phyloP scores from a whole-genome alignment of 2,113 vertebrate species.

The Sander lucioperca region DNA sequence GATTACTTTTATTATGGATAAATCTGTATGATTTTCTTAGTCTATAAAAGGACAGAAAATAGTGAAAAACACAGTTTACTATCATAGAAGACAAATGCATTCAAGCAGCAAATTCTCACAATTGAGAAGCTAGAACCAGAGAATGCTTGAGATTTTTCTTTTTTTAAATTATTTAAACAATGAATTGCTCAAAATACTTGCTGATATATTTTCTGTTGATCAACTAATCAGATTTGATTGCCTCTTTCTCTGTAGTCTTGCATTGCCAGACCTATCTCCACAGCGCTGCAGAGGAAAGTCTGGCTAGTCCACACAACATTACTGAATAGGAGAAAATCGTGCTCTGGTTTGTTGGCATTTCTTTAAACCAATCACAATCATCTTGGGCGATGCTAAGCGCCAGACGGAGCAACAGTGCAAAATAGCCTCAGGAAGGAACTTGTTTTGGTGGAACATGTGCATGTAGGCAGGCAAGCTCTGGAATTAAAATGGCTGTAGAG shows the following conservation, averaged over 20 bases:
- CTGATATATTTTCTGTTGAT: background rate
- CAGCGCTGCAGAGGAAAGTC: too few species aligned
- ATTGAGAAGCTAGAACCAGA: background rate
- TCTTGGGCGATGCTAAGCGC: too few species aligned
- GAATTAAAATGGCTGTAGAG: too few species aligned
- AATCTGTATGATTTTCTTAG: background rate
- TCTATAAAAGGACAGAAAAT: constrained; percentile 9
- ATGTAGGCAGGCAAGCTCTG: too few species aligned
- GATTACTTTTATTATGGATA: background rate
- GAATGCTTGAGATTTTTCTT: background rate
- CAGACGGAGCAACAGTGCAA: too few species aligned
- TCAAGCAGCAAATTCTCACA: constrained; percentile 10
- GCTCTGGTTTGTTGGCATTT: too few species aligned
- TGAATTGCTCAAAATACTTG: background rate
- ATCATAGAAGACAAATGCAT: background rate
- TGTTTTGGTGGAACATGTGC: too few species aligned
- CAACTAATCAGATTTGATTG: background rate
- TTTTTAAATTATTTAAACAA: background rate
- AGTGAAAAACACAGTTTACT: background rate
- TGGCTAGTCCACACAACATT: too few species aligned
- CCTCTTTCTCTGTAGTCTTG: background rate
- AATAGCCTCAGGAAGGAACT: too few species aligned
- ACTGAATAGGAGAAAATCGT: too few species aligned
- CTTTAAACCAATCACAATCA: too few species aligned
- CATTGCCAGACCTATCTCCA: too few species aligned